These are phyloP conservation scores for Enteromius anoplus DNA, from an alignment of 2,797 vertebrate genomes.

Conservation along the genomic window DNA sequence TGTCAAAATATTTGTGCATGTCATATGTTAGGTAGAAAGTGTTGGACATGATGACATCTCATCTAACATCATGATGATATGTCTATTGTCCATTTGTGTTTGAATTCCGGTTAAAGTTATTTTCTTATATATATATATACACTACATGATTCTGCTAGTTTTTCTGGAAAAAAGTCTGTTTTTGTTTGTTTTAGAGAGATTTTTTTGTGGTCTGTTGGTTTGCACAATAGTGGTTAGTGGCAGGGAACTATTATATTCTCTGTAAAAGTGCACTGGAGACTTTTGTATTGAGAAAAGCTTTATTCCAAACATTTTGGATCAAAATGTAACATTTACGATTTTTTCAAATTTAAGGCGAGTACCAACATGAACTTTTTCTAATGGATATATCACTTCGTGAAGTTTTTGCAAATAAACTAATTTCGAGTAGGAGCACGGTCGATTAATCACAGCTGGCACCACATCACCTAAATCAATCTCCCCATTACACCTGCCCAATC, in stretches of 20 bases:
- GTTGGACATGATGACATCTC: background rate
- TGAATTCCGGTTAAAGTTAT: background rate
- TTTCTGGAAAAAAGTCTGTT: background rate
- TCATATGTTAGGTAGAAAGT: background rate
- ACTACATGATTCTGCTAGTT: background rate
- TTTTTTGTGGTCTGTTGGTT: constrained; percentile 5
- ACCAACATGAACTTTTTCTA: background rate
- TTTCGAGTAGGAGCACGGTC: no score
- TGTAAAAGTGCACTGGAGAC: background rate
- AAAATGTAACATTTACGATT: background rate
- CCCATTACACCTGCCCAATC: no score
- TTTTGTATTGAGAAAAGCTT: background rate
- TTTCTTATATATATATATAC: background rate
- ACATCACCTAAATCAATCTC: no score
- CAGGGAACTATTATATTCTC: background rate
- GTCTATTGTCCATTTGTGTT: background rate
- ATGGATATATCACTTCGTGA: background rate
- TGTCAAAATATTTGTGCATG: constrained; percentile 24
- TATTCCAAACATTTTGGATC: background rate
- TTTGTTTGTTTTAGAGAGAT: background rate
- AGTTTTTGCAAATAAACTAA: no score
- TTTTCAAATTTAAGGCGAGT: background rate
- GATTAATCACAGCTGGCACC: no score
- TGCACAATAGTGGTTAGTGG: background rate
- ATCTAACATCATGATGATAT: background rate